Evolutionary conservation across 2,888 invertebrate species (phyloP).

Genomic region (Tridacna gigas): DNA sequence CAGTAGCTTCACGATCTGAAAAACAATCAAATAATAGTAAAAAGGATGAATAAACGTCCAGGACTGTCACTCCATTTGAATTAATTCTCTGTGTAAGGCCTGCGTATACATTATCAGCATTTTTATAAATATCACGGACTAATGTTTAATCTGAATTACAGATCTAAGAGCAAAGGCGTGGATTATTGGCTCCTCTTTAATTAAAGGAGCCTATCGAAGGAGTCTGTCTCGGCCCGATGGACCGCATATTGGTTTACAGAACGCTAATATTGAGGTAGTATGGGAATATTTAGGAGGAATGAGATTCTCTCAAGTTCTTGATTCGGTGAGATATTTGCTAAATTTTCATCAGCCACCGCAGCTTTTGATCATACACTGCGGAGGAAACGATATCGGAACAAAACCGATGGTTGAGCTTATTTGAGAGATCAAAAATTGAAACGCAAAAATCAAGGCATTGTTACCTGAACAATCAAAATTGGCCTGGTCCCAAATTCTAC

Average conservation of each 20-base stretch:
- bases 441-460: not conserved
- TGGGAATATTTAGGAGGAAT: conserved; percentile 7
- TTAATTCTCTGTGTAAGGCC: too few relatives aligned
- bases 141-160: too few relatives aligned
- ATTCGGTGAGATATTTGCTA: conserved; percentile 5
- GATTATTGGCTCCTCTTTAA: conserved; percentile 8
- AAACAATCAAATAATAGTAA: too few relatives aligned
- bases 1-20: too few relatives aligned
- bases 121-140: too few relatives aligned
- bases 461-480: not conserved
- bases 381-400: not conserved
- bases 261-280: not conserved
- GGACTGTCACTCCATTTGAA: too few relatives aligned
- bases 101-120: too few relatives aligned
- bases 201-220: not conserved
- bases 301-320: not conserved
- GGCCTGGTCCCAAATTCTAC: not conserved
- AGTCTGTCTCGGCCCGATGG: conserved; percentile 9
- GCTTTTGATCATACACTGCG: conserved; percentile 4
- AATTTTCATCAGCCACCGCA: not conserved
- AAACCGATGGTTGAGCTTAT: conserved; percentile 3
- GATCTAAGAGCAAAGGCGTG: not conserved
- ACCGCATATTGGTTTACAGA: conserved; percentile 10
- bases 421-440: not conserved
- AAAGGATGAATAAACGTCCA: too few relatives aligned